Evolutionary conservation across 2,888 invertebrate species (phyloP).

Genomic region (Lasioglossum figueresi): DNA sequence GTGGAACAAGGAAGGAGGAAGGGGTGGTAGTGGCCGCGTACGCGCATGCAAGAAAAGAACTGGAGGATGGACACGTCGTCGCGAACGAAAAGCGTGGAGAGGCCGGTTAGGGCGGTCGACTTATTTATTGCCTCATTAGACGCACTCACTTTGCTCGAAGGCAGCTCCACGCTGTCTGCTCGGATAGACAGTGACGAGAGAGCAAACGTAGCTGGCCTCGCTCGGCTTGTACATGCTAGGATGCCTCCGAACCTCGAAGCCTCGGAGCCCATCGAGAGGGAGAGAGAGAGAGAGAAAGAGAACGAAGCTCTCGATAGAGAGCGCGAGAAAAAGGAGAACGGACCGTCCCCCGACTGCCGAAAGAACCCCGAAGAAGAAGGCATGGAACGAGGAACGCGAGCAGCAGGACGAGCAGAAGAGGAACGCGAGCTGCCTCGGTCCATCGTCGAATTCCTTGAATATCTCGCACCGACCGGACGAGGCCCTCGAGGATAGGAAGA

Average conservation of each 20-base stretch:
- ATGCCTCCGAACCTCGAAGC: conserved; percentile 17
- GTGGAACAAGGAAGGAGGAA: conserved; percentile 2
- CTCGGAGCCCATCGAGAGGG: conserved; percentile 25
- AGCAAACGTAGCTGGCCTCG: conserved; percentile 71
- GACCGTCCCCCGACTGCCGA: conserved; percentile 53
- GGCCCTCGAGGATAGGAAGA: conserved; percentile 60
- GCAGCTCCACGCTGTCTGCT: conserved; percentile 84
- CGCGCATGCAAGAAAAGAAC: conserved; percentile 71
- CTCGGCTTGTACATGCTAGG: conserved; percentile 61
- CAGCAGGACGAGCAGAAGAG: conserved; percentile 49
- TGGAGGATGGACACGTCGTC: conserved; percentile 80
- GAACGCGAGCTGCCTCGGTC: conserved; percentile 58
- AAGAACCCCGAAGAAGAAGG: conserved; percentile 42
- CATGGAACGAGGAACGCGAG: conserved; percentile 43
- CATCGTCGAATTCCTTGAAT: conserved; percentile 77
- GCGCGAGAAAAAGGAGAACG: conserved; percentile 44
- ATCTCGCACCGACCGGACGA: conserved; percentile 67
- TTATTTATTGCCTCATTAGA: conserved; percentile 84
- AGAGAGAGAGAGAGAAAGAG: conserved; percentile 22
- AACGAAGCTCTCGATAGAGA: conserved; percentile 33
- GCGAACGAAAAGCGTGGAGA: conserved; percentile 82
- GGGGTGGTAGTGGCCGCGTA: conserved; percentile 50
- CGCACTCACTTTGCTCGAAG: conserved; percentile 83
- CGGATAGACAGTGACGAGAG: conserved; percentile 84
- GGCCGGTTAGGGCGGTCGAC: conserved; percentile 83